These are phyloP conservation scores for Acyrthosiphon pisum DNA, from an alignment of 1,140 invertebrate species.

Conservation along the genomic window DNA sequence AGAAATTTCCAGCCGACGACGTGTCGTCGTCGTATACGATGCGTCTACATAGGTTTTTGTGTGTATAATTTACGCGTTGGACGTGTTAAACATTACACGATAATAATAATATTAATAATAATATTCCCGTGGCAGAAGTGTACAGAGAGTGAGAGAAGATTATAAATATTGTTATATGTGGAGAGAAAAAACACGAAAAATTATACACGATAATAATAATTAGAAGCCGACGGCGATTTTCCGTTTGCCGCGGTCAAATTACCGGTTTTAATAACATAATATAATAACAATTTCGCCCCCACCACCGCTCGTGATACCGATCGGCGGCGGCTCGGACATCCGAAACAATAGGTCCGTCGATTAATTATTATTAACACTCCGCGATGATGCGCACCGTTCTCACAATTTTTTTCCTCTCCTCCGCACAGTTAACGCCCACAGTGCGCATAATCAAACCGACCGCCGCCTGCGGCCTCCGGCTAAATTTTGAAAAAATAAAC, in stretches of 20 bases:
- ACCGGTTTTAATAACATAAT: slow-evolving; percentile 54
- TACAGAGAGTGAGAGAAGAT: not conserved
- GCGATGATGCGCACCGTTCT: not conserved
- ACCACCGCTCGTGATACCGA: not conserved
- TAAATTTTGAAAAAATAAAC: not conserved
- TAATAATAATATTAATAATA: not conserved
- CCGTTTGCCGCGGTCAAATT: slow-evolving; percentile 37
- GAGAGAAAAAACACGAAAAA: slow-evolving; percentile 6
- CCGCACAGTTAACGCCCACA: not conserved
- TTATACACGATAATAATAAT: slow-evolving; percentile 26
- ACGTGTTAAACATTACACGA: slow-evolving; percentile 33
- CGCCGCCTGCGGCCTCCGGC: too few relatives aligned
- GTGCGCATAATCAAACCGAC: not conserved
- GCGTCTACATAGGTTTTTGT: not conserved
- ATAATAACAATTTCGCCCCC: slow-evolving; percentile 17
- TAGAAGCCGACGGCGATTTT: slow-evolving; percentile 4
- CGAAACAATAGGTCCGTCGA: slow-evolving; percentile 22
- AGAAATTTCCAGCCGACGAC: slow-evolving; percentile 28
- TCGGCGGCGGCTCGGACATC: slow-evolving; percentile 7
- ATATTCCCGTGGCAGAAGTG: not conserved
- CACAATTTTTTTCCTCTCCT: not conserved
- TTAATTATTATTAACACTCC: not conserved
- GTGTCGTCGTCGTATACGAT: too few relatives aligned
- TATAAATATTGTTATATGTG: not conserved
- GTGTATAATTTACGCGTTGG: slow-evolving; percentile 43